Evolutionary conservation across 1,140 invertebrate species (phyloP).

Genomic region (Leucophenga varia): DNA sequence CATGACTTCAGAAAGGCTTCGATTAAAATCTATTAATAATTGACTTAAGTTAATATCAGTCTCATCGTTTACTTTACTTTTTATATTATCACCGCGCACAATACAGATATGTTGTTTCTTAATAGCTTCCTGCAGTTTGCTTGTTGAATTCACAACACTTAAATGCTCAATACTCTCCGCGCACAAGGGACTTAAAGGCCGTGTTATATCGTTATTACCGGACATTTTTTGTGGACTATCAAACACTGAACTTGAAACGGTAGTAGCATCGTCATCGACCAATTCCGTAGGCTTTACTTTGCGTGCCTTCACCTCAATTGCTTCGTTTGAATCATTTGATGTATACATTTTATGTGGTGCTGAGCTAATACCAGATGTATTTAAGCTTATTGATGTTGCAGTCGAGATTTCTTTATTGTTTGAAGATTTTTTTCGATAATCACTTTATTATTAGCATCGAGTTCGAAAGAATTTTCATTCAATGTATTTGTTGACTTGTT

Average conservation of each 20-base stretch:
- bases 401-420: constrained; percentile 2
- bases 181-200: constrained; percentile 18
- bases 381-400: not conserved
- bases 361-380: not conserved
- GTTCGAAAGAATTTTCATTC: no score
- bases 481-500: constrained; percentile 1
- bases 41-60: constrained; percentile 13
- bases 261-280: constrained; percentile 17
- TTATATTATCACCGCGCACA: not conserved
- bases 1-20: constrained; percentile 26
- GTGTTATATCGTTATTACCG: not conserved
- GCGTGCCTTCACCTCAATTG: not conserved
- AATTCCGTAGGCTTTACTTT: no score
- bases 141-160: constrained; percentile 12
- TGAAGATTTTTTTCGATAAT: not conserved
- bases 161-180: constrained; percentile 17
- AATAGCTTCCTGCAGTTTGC: constrained; percentile 1
- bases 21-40: constrained; percentile 23
- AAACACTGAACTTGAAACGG: constrained; percentile 20
- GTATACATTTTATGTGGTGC: not conserved
- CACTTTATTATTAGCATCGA: not conserved
- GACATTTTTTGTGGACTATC: constrained; percentile 17
- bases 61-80: no score
- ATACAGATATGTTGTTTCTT: not conserved
- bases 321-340: not conserved